Base-by-base conservation (phyloP, 2,888 invertebrate genomes). In the Drosophila quinaria region DNA sequence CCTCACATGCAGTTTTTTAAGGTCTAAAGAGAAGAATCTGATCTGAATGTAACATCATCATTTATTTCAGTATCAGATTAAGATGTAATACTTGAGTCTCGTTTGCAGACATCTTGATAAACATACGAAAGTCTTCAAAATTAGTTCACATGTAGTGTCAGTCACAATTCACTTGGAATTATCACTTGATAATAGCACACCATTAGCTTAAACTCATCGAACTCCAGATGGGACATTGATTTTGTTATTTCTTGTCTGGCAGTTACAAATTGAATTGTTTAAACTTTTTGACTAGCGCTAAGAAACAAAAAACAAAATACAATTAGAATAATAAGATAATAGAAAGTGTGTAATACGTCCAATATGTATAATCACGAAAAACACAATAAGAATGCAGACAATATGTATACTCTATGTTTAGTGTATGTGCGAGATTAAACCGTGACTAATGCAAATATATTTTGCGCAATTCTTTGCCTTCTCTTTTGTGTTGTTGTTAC, bases 401-500 rank as follows among this genome's bases (percentile, higher is more conserved):
- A 60, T 65, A 67, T 81, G 67, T 81, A 68, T 60, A 61, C 62
- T 79, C 44, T 78, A 86, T 88, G 84, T 84, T 88, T 88, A 88
- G 86, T 80, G 75, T 70, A 64, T 65, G 52, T 56, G 35, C 33
- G n/a, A 6, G 25, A 31, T 15, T 44, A 5, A 6, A 25, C 17
- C 10, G 15, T 59, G 35, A 74, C 69, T 78, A 74, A 80, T 80
- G 50, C 51, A 17, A 51, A 51, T 47, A 25, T 54, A 41, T 55
- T 47, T 39, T 70, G 74, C 67, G 79, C 41, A 49, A 11, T 42
- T 39, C 19, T 47, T 49, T 72, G 49, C 49, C 55, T 4, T 58
- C 29, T 59, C 63, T 50, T 25, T 44, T 70, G 13, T 59, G 31
- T 55, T 69, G 5, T 51, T 62, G 54, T 91, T 91, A 25, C 94